These are phyloP conservation scores for Eupeodes luniger DNA, from an alignment of 2,888 invertebrate genomes.

Conservation along the genomic window DNA sequence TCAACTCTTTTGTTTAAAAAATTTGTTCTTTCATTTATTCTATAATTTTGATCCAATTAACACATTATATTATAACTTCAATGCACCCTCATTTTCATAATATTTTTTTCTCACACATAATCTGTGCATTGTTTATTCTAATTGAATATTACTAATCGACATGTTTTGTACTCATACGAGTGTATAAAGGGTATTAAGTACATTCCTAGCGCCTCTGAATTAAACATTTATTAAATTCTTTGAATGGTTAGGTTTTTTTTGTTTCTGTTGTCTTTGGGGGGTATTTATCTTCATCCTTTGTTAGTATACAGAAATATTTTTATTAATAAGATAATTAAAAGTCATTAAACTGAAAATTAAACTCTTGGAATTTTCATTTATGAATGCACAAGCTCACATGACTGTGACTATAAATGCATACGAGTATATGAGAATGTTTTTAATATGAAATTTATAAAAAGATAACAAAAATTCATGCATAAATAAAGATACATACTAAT, in stretches of 20 bases:
- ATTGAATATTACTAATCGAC: conserved; percentile 40
- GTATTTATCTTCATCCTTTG: neutral
- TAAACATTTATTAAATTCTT: conserved; percentile 48
- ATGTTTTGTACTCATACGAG: neutral
- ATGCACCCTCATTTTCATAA: conserved; percentile 8
- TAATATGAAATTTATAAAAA: conserved; percentile 54
- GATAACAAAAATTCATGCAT: conserved; percentile 39
- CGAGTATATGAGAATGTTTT: conserved; percentile 6
- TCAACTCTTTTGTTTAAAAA: conserved; percentile 31
- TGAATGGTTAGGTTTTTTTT: conserved; percentile 23
- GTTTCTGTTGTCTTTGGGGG: neutral
- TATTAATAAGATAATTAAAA: conserved; percentile 39
- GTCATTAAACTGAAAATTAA: conserved; percentile 26
- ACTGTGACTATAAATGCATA: neutral
- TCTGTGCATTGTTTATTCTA: conserved; percentile 15
- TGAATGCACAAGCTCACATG: neutral
- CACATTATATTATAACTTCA: neutral
- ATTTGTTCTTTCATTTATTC: neutral
- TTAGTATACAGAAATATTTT: neutral
- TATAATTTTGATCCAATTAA: conserved; percentile 14
- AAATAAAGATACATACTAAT: neutral
- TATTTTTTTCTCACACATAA: neutral
- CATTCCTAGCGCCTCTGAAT: conserved; percentile 49
- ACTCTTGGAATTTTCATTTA: conserved; percentile 6
- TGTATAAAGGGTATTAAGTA: neutral